These are phyloP conservation scores for Drosophila miranda DNA, from an alignment of 1,140 invertebrate species.

Conservation along the genomic window DNA sequence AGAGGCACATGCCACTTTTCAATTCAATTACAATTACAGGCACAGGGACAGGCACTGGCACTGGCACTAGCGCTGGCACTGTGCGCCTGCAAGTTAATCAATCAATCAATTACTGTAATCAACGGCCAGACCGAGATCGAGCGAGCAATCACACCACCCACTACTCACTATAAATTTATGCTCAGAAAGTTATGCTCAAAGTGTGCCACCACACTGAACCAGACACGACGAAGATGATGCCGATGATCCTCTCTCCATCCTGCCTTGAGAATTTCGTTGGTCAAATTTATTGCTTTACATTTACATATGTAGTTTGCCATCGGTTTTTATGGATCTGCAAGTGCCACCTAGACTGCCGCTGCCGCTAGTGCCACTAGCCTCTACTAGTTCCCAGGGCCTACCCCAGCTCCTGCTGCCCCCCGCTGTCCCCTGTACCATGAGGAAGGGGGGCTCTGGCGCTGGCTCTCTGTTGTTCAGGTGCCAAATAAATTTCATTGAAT, in stretches of 20 bases:
- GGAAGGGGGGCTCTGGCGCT: background rate
- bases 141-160: constrained; percentile 22
- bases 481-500: constrained; percentile 42
- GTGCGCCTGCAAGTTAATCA: constrained; percentile 62
- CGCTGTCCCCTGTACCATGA: background rate
- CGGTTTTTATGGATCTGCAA: constrained; percentile 46
- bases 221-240: too few relatives aligned
- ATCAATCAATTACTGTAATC: constrained; percentile 71
- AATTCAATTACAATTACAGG: constrained; percentile 49
- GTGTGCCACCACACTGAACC: constrained; percentile 46
- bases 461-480: constrained; percentile 16
- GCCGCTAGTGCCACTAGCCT: too few relatives aligned
- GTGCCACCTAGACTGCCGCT: constrained; percentile 6
- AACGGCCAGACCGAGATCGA: constrained; percentile 38
- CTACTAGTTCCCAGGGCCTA: constrained; percentile 6
- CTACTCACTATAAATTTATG: background rate
- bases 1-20: constrained; percentile 55
- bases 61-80: too few relatives aligned
- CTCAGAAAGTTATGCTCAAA: constrained; percentile 64
- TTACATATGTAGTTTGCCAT: constrained; percentile 63
- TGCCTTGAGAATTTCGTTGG: constrained; percentile 26
- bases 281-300: constrained; percentile 60
- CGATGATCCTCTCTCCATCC: background rate
- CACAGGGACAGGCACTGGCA: too few relatives aligned
- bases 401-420: background rate